These are phyloP conservation scores for Hydra vulgaris DNA, from an alignment of 30 jellyfish, hydroid and myxozoan genomes.

Conservation along the genomic window DNA sequence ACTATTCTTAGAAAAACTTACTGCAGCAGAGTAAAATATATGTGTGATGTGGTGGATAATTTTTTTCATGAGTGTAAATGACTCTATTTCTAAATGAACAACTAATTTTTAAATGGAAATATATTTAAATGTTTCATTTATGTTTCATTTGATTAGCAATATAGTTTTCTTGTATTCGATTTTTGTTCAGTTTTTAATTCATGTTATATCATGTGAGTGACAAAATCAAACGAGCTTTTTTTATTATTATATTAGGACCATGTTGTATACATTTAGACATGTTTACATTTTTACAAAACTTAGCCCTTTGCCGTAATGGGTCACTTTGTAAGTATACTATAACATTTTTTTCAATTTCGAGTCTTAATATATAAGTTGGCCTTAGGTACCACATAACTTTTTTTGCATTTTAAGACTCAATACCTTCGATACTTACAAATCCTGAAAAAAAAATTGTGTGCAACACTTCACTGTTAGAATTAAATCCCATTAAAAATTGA, in stretches of 20 bases:
- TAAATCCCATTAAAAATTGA: not conserved
- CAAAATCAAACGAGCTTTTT: no score
- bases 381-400: not conserved
- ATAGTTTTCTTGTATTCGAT: no score
- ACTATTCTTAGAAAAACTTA: no score
- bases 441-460: not conserved
- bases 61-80: no score
- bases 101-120: no score
- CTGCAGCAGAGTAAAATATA: no score
- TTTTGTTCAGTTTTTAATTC: no score
- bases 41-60: no score
- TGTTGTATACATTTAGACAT: not conserved
- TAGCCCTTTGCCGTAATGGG: not conserved
- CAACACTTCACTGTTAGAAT: not conserved
- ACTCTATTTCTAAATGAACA: no score
- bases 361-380: not conserved
- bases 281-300: not conserved
- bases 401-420: not conserved
- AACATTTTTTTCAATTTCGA: not conserved
- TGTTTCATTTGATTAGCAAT: no score
- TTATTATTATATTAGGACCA: not conserved
- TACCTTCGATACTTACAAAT: not conserved
- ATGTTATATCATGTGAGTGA: no score
- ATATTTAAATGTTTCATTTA: no score
- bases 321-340: not conserved